These are phyloP conservation scores for Cactoblastis cactorum DNA, from an alignment of 2,888 invertebrate species.

Conservation along the genomic window DNA sequence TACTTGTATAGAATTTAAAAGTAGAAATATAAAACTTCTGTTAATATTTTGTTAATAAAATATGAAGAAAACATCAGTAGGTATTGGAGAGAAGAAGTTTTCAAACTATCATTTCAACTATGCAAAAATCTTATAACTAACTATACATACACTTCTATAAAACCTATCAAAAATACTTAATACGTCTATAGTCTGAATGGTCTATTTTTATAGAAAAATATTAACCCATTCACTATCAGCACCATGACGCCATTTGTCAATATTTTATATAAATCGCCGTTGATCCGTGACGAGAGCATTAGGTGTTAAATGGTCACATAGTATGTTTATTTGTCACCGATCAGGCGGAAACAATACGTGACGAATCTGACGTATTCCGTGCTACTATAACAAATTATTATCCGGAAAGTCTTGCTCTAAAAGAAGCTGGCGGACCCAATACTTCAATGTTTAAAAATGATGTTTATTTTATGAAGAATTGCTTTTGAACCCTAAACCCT, in stretches of 20 bases:
- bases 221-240: slow-evolving; percentile 35
- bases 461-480: neutral
- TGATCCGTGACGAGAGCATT: slow-evolving; percentile 35
- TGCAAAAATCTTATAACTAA: too few relatives aligned
- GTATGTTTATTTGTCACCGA: slow-evolving; percentile 35
- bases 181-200: too few relatives aligned
- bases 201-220: neutral
- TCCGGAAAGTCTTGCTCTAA: neutral
- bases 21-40: too few relatives aligned
- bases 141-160: too few relatives aligned
- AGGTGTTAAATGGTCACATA: slow-evolving; percentile 38
- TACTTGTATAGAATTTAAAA: too few relatives aligned
- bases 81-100: too few relatives aligned
- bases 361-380: slow-evolving; percentile 14
- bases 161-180: too few relatives aligned
- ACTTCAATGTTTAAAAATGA: neutral
- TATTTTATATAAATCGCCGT: slow-evolving; percentile 28
- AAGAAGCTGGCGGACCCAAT: neutral
- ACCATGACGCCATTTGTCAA: slow-evolving; percentile 39
- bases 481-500: too few relatives aligned
- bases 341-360: slow-evolving; percentile 30
- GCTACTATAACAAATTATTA: neutral
- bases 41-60: too few relatives aligned
- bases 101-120: too few relatives aligned
- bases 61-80: too few relatives aligned